Percentiles rank a stretch among this genome's conserved stretches.
These are phyloP conservation scores for Eurytemora carolleeae DNA, from an alignment of 1,140 invertebrate species.

Conservation along the genomic window DNA sequence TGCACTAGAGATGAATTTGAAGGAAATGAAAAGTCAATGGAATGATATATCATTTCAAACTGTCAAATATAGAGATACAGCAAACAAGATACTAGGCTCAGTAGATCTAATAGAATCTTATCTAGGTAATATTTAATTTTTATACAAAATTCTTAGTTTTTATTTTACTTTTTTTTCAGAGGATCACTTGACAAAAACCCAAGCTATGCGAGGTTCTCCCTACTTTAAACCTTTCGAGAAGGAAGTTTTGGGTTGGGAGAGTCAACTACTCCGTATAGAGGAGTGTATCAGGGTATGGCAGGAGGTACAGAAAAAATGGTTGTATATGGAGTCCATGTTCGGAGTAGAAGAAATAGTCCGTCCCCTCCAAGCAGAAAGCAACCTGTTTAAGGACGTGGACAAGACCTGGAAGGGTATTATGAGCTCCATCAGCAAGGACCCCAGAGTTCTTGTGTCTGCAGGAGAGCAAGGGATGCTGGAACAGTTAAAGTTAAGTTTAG, in stretches of 20 bases:
- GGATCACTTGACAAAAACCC: slow-evolving; percentile 67
- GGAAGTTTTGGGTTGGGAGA: slow-evolving; percentile 19
- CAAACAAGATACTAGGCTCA: background rate
- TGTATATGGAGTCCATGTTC: background rate
- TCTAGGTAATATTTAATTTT: background rate
- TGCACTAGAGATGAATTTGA: slow-evolving; percentile 49
- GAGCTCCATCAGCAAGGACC: slow-evolving; percentile 26
- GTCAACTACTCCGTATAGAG: background rate
- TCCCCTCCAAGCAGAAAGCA: background rate
- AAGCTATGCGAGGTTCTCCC: slow-evolving; percentile 68
- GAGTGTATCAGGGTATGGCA: background rate
- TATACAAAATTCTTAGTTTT: background rate
- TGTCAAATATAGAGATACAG: background rate
- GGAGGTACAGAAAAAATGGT: background rate
- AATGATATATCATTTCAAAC: background rate
- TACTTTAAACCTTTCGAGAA: slow-evolving; percentile 70
- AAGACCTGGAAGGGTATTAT: slow-evolving; percentile 57
- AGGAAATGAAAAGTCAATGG: slow-evolving; percentile 27
- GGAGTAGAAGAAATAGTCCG: background rate
- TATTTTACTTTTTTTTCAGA: slow-evolving; percentile 38
- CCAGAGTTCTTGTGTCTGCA: background rate
- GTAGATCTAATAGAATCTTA: background rate
- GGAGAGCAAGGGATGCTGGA: background rate
- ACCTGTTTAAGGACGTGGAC: slow-evolving; percentile 37
- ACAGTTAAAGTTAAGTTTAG: background rate